Conservation (phyloP, 1,140 invertebrate species). For the Tribolium castaneum region DNA sequence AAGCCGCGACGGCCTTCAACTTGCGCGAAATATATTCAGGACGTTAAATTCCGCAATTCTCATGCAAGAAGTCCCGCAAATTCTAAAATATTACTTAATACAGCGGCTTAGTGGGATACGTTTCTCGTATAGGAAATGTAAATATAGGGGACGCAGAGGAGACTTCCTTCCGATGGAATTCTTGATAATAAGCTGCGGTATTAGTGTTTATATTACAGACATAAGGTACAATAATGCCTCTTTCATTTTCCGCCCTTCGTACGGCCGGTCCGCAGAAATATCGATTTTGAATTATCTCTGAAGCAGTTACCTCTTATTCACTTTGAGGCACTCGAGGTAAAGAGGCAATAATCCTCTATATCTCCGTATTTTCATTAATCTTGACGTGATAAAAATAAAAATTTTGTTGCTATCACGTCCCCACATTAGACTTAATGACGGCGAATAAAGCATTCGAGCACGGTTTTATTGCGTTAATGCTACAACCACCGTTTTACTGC, state of each 20-base stretch:
- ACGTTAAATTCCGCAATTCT: slow-evolving; percentile 19
- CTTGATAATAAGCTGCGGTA: slow-evolving; percentile 2
- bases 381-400: slow-evolving; percentile 16
- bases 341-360: slow-evolving; percentile 15
- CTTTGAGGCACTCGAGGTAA: not conserved
- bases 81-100: slow-evolving; percentile 40
- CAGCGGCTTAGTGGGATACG: slow-evolving; percentile 23
- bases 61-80: slow-evolving; percentile 29
- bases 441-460: slow-evolving; percentile 1
- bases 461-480: slow-evolving; percentile 2
- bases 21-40: not conserved
- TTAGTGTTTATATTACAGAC: not conserved
- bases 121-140: slow-evolving; percentile 15
- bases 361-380: slow-evolving; percentile 16
- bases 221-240: not conserved
- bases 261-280: not conserved
- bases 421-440: not conserved
- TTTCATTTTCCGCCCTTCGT: slow-evolving; percentile 10
- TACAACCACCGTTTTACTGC: slow-evolving; percentile 10
- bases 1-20: not conserved
- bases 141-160: slow-evolving; percentile 9
- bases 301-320: not conserved
- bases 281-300: slow-evolving; percentile 10
- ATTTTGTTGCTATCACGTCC: not conserved
- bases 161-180: slow-evolving; percentile 14